Percentiles rank a stretch among this genome's conserved stretches.
Evolutionary conservation across 2,797 vertebrate species (phyloP).

Genomic region (Nyctibius grandis): DNA sequence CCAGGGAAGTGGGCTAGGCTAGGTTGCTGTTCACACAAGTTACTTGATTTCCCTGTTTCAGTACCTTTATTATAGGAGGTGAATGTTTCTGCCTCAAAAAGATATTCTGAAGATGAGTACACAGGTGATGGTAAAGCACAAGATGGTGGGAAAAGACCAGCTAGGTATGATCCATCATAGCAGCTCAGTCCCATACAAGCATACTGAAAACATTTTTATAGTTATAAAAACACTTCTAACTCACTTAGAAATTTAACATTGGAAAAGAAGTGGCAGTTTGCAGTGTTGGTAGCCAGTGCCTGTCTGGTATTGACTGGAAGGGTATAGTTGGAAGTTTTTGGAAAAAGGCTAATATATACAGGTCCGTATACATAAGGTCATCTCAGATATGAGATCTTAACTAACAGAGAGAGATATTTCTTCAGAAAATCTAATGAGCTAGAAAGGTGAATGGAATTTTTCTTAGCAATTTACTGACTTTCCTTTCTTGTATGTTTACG

Average conservation of each 20-base stretch:
- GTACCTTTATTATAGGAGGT: neutral
- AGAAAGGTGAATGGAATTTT: neutral
- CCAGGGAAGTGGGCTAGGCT: neutral
- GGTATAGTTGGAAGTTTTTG: neutral
- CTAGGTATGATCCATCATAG: neutral
- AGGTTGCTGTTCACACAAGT: neutral
- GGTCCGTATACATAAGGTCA: neutral
- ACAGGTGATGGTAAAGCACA: neutral
- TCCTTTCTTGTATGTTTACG: neutral
- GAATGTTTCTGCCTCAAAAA: neutral
- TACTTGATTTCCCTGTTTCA: neutral
- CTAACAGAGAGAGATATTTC: neutral
- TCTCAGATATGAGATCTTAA: neutral
- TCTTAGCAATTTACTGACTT: neutral
- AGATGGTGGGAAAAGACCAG: neutral
- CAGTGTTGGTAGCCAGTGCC: neutral
- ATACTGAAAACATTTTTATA: neutral
- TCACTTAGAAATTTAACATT: neutral
- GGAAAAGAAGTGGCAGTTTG: neutral
- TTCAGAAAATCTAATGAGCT: neutral
- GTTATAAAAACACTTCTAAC: neutral
- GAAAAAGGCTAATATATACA: neutral
- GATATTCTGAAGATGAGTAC: neutral
- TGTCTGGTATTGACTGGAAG: neutral
- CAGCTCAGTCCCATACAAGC: neutral